phyloP scores from a whole-genome alignment of 1,140 invertebrate genomes.

The Pristionchus pacificus region DNA sequence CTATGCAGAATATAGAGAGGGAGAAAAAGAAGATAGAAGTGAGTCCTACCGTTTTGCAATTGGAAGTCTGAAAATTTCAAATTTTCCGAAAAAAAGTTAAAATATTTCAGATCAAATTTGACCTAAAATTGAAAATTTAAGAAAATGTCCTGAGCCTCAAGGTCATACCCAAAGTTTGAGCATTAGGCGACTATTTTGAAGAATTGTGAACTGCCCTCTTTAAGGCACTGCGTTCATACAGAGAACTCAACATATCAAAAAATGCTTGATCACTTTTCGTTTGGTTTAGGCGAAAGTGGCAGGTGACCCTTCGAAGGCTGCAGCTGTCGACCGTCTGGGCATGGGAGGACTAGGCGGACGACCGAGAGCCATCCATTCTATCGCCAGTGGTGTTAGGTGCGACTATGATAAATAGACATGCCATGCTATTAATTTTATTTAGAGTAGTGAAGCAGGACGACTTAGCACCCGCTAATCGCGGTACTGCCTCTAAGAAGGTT shows the following conservation, averaged over 20 bases:
- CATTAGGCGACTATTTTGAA: too few relatives aligned
- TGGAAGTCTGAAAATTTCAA: neutral
- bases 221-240: too few relatives aligned
- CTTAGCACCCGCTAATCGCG: conserved; percentile 49
- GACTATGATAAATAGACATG: neutral
- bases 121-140: too few relatives aligned
- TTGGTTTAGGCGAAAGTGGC: conserved; percentile 63
- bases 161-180: too few relatives aligned
- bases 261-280: too few relatives aligned
- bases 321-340: conserved; percentile 83
- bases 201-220: too few relatives aligned
- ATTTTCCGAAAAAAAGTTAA: too few relatives aligned
- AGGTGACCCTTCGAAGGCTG: conserved; percentile 76
- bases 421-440: neutral
- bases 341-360: conserved; percentile 74
- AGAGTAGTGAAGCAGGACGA: conserved; percentile 72
- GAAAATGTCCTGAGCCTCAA: too few relatives aligned
- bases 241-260: too few relatives aligned
- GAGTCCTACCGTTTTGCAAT: neutral
- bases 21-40: conserved; percentile 21
- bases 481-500: neutral
- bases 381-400: conserved; percentile 81
- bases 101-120: too few relatives aligned
- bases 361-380: conserved; percentile 75
- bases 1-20: conserved; percentile 19